A percentile compares a stretch with the other conserved stretches of the same genome.
Evolutionary conservation across 2,797 vertebrate species (phyloP).

Genomic region (Pipistrellus pipistrellus): DNA sequence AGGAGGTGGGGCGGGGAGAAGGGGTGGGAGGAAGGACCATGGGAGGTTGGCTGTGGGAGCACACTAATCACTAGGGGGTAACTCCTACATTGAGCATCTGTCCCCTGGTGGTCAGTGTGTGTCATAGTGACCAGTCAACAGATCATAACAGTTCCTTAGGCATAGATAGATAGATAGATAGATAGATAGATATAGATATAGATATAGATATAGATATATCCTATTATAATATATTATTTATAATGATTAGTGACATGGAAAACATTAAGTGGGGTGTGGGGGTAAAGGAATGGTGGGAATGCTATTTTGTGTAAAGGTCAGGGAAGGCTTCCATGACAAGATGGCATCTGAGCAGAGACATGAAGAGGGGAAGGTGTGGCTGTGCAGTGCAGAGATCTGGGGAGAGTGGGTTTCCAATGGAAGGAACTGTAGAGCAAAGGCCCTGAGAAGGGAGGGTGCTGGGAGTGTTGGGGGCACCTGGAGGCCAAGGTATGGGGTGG

Average conservation of each 20-base stretch:
- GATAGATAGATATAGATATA: too few species aligned
- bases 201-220: too few species aligned
- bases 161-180: too few species aligned
- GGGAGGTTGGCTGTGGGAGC: too few species aligned
- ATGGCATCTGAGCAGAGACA: neutral
- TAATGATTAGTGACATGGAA: neutral
- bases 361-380: neutral
- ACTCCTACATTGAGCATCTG: too few species aligned
- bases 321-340: neutral
- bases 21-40: too few species aligned
- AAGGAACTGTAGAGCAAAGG: neutral
- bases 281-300: neutral
- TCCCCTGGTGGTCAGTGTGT: too few species aligned
- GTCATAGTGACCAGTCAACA: too few species aligned
- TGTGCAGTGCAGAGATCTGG: neutral
- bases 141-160: too few species aligned
- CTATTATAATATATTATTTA: neutral
- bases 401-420: neutral
- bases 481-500: neutral
- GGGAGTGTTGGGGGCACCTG: too few species aligned
- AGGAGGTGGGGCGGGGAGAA: fast-evolving
- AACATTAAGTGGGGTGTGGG: neutral
- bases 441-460: neutral
- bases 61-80: too few species aligned
- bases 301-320: neutral